Conservation (phyloP, 2,113 vertebrate species). For the Pluvianellus socialis region DNA sequence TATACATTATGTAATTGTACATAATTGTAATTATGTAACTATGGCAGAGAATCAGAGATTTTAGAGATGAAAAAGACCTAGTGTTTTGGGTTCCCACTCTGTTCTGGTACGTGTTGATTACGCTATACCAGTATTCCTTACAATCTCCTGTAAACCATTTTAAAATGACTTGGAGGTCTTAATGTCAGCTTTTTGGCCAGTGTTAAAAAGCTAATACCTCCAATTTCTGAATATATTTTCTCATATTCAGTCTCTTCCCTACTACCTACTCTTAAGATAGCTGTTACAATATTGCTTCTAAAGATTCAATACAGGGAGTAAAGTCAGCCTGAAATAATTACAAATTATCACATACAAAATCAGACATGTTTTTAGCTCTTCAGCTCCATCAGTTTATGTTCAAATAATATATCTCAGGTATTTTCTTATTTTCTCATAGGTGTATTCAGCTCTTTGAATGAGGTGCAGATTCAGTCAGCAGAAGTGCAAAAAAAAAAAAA, state of each 20-base stretch:
- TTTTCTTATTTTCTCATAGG: background rate
- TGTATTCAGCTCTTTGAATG: background rate
- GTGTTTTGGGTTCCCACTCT: background rate
- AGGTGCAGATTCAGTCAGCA: background rate
- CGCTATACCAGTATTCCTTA: background rate
- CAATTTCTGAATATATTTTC: background rate
- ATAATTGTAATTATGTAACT: constrained; percentile 67
- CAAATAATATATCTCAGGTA: background rate
- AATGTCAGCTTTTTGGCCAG: background rate
- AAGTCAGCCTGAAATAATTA: background rate
- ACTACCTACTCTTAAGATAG: background rate
- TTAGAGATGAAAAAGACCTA: constrained; percentile 27
- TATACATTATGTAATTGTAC: constrained; percentile 61
- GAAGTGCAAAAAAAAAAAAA: background rate
- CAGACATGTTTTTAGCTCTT: background rate
- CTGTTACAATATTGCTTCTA: background rate
- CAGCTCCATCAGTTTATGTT: background rate
- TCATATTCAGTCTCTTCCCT: background rate
- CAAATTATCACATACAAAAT: background rate
- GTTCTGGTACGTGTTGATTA: background rate
- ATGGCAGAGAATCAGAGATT: constrained; percentile 51
- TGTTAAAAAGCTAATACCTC: background rate
- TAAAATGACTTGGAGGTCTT: background rate
- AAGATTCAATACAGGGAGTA: background rate
- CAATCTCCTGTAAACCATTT: background rate